Conservation (phyloP, 2,797 vertebrate species). For the Caiman crocodilus region DNA sequence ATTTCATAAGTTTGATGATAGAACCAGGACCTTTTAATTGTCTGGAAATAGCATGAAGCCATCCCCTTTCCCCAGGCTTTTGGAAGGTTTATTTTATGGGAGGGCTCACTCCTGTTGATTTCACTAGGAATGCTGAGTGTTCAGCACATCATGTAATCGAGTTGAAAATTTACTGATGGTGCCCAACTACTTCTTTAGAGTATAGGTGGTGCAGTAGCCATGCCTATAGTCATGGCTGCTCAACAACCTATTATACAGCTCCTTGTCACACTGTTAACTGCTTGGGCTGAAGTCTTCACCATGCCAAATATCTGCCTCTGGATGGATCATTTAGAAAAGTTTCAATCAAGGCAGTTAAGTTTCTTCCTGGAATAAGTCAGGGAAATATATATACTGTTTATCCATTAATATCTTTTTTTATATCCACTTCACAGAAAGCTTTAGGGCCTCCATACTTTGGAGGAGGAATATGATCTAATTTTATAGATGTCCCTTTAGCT, state of each 20-base stretch:
- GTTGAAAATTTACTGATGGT: not conserved
- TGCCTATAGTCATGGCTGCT: not conserved
- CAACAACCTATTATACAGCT: not conserved
- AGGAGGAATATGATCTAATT: not conserved
- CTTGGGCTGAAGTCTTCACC: not conserved
- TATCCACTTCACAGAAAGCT: not conserved
- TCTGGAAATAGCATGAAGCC: not conserved
- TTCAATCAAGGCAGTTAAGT: not conserved
- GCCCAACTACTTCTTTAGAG: fast-evolving
- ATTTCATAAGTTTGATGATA: no score
- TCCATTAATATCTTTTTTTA: not conserved
- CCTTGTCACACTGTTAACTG: fast-evolving
- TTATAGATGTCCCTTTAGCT: not conserved
- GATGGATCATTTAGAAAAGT: not conserved
- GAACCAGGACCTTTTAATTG: not conserved
- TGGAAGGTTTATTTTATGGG: not conserved
- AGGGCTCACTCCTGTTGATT: not conserved
- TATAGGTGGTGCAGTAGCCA: fast-evolving
- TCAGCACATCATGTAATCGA: fast-evolving
- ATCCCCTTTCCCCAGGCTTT: not conserved
- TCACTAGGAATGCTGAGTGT: fast-evolving
- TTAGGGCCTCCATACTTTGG: not conserved
- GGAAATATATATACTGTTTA: not conserved
- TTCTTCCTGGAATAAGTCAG: not conserved
- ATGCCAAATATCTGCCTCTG: fast-evolving